Percentiles rank a stretch among this genome's conserved stretches.
phyloP scores from a whole-genome alignment of 2,113 vertebrate genomes.

The Sprattus sprattus region DNA sequence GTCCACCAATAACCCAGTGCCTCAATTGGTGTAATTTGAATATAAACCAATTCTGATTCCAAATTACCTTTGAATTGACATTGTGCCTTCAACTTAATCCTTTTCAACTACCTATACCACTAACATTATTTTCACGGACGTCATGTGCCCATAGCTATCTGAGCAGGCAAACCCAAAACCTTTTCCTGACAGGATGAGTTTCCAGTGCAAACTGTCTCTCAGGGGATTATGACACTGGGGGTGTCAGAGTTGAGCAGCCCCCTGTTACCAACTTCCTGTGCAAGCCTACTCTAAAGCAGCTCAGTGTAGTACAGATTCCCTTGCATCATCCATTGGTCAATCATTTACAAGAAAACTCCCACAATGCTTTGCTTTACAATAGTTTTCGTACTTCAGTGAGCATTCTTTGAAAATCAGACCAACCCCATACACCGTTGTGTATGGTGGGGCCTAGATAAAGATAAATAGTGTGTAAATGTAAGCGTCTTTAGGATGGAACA shows the following conservation, averaged over 20 bases:
- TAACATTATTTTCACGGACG: background rate
- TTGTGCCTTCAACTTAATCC: background rate
- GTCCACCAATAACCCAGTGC: too few relatives aligned
- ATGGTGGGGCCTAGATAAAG: too few relatives aligned
- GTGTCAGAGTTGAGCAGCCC: background rate
- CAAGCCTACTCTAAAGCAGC: background rate
- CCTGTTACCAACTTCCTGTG: background rate
- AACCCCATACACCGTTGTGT: too few relatives aligned
- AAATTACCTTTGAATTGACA: background rate
- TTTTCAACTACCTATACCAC: background rate
- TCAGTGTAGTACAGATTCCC: background rate
- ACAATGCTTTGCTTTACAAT: background rate
- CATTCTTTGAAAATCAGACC: background rate
- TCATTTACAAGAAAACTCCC: conserved; percentile 8
- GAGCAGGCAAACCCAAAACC: background rate
- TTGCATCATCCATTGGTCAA: background rate
- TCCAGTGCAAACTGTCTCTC: background rate
- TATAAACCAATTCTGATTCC: too few relatives aligned
- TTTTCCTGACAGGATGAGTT: background rate
- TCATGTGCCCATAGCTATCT: background rate
- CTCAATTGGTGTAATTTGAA: too few relatives aligned
- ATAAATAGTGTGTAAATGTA: background rate
- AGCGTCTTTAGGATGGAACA: background rate
- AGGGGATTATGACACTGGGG: background rate
- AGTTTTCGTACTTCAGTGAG: background rate